Conservation (phyloP, 2,113 vertebrate species). For the Stigmatopora nigra region DNA sequence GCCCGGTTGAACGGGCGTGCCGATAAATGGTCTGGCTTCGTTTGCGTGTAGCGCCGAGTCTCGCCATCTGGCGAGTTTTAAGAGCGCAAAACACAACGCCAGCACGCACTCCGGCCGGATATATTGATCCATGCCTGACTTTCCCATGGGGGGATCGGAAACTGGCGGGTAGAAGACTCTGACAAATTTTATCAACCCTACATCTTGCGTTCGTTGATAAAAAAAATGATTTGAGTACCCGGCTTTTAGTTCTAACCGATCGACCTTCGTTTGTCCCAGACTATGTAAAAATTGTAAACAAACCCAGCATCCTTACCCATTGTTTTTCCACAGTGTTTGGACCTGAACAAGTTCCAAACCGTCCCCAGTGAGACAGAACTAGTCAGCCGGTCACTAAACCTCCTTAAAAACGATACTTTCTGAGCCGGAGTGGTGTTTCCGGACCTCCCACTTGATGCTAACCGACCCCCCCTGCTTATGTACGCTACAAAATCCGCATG, state of each 20-base stretch:
- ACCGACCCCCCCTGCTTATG: slow-evolving; percentile 70
- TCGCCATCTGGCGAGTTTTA: neutral
- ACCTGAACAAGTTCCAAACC: slow-evolving; percentile 88
- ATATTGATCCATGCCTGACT: slow-evolving; percentile 38
- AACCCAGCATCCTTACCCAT: too few species aligned
- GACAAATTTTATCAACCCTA: too few species aligned
- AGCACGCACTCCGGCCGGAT: slow-evolving; percentile 23
- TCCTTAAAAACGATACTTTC: slow-evolving; percentile 79
- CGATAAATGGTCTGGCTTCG: neutral
- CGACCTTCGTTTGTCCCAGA: too few species aligned
- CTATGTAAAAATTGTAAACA: too few species aligned
- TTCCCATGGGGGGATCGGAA: slow-evolving; percentile 17
- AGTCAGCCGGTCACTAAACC: slow-evolving; percentile 77
- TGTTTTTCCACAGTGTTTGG: slow-evolving; percentile 78
- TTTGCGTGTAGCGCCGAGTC: neutral
- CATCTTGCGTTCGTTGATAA: too few species aligned
- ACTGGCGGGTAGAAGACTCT: slow-evolving; percentile 1
- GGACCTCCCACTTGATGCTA: slow-evolving; percentile 63
- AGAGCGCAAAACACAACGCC: neutral
- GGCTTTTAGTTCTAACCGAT: too few species aligned
- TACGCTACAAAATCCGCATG: slow-evolving; percentile 96
- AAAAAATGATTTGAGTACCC: too few species aligned
- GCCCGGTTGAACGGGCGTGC: neutral
- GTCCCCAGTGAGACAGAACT: slow-evolving; percentile 73
- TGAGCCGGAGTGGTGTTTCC: slow-evolving; percentile 91